These are phyloP conservation scores for Pseudomugil tenellus DNA, from an alignment of 2,797 vertebrate species.

Conservation along the genomic window DNA sequence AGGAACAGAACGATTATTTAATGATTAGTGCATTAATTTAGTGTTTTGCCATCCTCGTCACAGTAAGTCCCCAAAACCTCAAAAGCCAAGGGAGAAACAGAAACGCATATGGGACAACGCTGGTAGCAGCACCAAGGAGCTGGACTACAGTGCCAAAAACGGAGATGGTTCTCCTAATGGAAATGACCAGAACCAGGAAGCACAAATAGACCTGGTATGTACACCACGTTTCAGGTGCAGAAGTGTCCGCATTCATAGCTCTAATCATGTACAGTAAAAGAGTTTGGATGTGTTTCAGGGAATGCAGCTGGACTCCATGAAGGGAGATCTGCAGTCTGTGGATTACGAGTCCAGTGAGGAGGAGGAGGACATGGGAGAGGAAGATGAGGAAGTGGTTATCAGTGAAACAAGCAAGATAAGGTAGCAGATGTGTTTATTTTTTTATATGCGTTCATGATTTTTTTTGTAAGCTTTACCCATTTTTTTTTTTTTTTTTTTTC, in stretches of 20 bases:
- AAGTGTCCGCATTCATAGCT: background rate
- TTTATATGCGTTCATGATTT: background rate
- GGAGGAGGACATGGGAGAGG: slow-evolving; percentile 74
- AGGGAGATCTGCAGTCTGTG: slow-evolving; percentile 89
- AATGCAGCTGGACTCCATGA: slow-evolving; percentile 79
- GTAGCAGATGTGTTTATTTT: slow-evolving; percentile 46
- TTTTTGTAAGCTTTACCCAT: background rate
- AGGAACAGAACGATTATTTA: background rate
- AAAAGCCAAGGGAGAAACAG: slow-evolving; percentile 88
- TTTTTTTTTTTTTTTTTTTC: background rate
- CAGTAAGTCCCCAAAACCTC: slow-evolving; percentile 91
- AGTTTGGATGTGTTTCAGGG: slow-evolving; percentile 60
- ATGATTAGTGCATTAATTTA: background rate
- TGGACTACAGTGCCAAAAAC: slow-evolving; percentile 90
- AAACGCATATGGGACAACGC: slow-evolving; percentile 89
- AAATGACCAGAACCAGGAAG: slow-evolving; percentile 72
- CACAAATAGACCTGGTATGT: slow-evolving; percentile 76
- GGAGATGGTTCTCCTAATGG: slow-evolving; percentile 80
- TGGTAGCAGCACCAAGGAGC: slow-evolving; percentile 84
- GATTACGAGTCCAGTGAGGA: slow-evolving; percentile 92
- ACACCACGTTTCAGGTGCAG: background rate
- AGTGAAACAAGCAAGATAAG: slow-evolving; percentile 61
- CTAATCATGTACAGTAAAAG: background rate
- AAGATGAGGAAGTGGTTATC: slow-evolving; percentile 64
- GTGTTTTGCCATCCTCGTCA: background rate